Base-by-base conservation (phyloP, 2,113 vertebrate genomes). In the Australoheros scitulus region DNA sequence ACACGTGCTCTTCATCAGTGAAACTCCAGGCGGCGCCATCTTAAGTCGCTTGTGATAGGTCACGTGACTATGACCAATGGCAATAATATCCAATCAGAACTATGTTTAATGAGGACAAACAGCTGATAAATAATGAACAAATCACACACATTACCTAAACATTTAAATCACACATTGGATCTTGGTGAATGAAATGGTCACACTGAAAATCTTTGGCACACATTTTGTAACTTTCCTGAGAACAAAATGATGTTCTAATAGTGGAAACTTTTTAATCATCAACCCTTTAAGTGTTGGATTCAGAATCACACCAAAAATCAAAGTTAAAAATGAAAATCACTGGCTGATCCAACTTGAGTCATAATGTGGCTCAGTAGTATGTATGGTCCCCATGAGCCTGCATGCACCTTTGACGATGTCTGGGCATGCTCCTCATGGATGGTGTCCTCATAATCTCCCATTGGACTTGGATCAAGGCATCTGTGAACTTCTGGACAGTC, bases 391-490 rank as follows among this genome's bases (percentile, higher is more conserved):
- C 8, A 0, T 47, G 14, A 26, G 14, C 41, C 64, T 70, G 1
- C 22, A 18, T 29, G 41, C 2, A 15, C 41, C 47, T 18, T 9
- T 20, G 18, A 9, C 2, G 5, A 15, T 14, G 14, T 47, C 18
- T 56, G 52, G 52, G 20, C 18, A 20, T 55, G 17, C 18, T n/a
- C 41, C 10, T 43, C 11, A 13, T 0, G 0, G 41, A 15, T 50
- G 41, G 26, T 50, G 41, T 29, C 24, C 43, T 68, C 17, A 29
- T 34, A 47, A 11, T 70, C 22, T 70, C 47, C 15, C 18, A 18
- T 1, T 47, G 22, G 1, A 0, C 41, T 50, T 70, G 22, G 24
- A 50, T 29, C 22, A 29, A 29, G 15, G 41, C 14, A 50, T 24
- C 64, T 17, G 14, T 18, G 38, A 68, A 26, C 8, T 1, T 47